Percentiles rank a stretch among this genome's conserved stretches.
Conservation (phyloP, 1,140 invertebrate genomes). For the Dufourea novaeangliae region DNA sequence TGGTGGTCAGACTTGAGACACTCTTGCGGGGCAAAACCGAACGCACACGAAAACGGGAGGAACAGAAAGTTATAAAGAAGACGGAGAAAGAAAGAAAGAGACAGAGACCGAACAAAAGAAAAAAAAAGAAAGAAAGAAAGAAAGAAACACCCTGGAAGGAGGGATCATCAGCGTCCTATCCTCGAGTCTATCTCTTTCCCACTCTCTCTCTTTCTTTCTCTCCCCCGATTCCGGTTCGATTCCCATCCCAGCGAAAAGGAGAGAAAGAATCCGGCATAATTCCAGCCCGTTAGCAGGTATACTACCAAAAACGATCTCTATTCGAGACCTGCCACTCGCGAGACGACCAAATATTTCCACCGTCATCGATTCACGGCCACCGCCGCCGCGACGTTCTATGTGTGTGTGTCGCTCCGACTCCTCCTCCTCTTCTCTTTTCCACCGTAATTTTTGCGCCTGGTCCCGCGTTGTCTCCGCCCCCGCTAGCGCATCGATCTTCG, state of each 20-base stretch:
- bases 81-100: not conserved
- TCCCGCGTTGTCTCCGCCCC: constrained; percentile 14
- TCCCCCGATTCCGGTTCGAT: constrained; percentile 62
- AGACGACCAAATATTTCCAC: constrained; percentile 46
- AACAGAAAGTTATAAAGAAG: no score
- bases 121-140: constrained; percentile 2
- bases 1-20: no score
- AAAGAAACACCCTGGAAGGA: constrained; percentile 15
- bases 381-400: not conserved
- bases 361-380: not conserved
- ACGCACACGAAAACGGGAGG: not conserved
- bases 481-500: not conserved
- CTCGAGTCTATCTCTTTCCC: constrained; percentile 23
- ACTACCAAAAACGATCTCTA: constrained; percentile 48
- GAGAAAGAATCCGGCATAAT: constrained; percentile 57
- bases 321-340: constrained; percentile 43
- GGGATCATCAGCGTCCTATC: constrained; percentile 37
- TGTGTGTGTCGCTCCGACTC: no score
- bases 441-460: not conserved
- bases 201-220: no score
- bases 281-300: constrained; percentile 59
- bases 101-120: not conserved
- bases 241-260: constrained; percentile 42
- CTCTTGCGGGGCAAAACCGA: no score
- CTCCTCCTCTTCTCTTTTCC: not conserved